Base-by-base conservation (phyloP, 2,888 invertebrate genomes). In the Rotaria sp. region DNA sequence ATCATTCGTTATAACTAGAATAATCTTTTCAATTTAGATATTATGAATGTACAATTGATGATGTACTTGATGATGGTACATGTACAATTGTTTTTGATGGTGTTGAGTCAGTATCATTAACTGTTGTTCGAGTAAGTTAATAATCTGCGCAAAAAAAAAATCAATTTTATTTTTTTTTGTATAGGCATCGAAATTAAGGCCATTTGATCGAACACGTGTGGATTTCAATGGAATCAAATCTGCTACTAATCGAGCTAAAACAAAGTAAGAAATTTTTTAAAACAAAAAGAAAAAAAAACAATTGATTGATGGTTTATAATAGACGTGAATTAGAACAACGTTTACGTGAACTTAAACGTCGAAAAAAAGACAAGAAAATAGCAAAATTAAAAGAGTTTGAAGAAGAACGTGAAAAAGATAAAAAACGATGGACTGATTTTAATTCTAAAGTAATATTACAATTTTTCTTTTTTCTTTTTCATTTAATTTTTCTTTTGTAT, bases 371-470 rank as follows among this genome's bases (percentile, higher is more conserved):
- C 90, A 98, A 97, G 91, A 98, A 98, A 90, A 94, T 95, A 88
- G 95, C 95, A 90, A 93, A 97, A 88, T 94, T 95, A 90, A 97
- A 98, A 91, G 95, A 96, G 90, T 93, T 98, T 88, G 98, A 98
- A 91, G 96, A 96, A 90, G 97, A 96, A 90, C 93, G 97, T 86
- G 99, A 99, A 91, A 93, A 94, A 88, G 98, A 99, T 90, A 99
- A 99, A 92, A 96, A 96, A 90, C 97, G 97, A 92, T 99, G 99
- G 99, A 93, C 96, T 38, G 94, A 94, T 88, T 98, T 98, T 91
- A 95, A 95, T 88, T 93, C 94, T 13, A 98, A 97, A 93, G 96
- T 91, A 85, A 87, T 24, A 10, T 52, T 52, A 24, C 11, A 11
- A 21, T 52, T 24, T 52, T 24, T 21, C 24, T 10, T 50, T 50